Base-by-base conservation (phyloP, 2,113 vertebrate genomes). In the Cathartes aura region DNA sequence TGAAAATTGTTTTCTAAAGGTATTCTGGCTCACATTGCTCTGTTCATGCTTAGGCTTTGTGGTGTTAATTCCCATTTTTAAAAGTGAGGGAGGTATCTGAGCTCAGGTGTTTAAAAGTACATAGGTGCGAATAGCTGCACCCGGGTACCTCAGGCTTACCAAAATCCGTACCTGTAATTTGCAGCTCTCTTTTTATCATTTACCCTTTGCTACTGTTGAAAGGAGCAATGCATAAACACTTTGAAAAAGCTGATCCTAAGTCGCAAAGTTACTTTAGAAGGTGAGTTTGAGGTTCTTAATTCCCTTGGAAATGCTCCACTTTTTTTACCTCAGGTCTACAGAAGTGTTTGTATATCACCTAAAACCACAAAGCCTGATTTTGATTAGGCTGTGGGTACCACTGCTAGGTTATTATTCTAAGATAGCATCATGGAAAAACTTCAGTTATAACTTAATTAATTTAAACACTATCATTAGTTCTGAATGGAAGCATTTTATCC, bases 361-460 rank as follows among this genome's bases (percentile, higher is more conserved):
- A 74, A 92, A 97, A 87, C 86, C 94, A 87, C 94, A 92, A 83
- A 92, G 75, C 60, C 92, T 96, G 97, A 87, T 96, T 92, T 90
- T 89, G 92, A 93, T 95, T 95, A 95, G 60, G 64, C 64, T 81
- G 68, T 9, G 86, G 64, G 75, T 96, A 92, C 72, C 59, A 67
- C 50, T 47, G 56, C 55, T 87, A 56, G 71, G 72, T 96, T 95
- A 92, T 92, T 95, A 73, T 91, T 96, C 80, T 96, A 90, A 95
- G 97, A 96, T 95, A 92, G 43, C 60, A 97, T 96, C 94, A 26
- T 87, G 72, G 40, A 93, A 91, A 90, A 95, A 87, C 92, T 96
- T 96, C 93, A 90, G 86, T 90, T 95, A 86, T 64, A 89, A 95
- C 86, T 94, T 95, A 83, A 95, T 97, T 94, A 93, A 87, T 92